Evolutionary conservation across 2,888 invertebrate genomes (phyloP), one percentile per base, ranked within the genome.

Genomic region (Lycocerus yunnanus): DNA sequence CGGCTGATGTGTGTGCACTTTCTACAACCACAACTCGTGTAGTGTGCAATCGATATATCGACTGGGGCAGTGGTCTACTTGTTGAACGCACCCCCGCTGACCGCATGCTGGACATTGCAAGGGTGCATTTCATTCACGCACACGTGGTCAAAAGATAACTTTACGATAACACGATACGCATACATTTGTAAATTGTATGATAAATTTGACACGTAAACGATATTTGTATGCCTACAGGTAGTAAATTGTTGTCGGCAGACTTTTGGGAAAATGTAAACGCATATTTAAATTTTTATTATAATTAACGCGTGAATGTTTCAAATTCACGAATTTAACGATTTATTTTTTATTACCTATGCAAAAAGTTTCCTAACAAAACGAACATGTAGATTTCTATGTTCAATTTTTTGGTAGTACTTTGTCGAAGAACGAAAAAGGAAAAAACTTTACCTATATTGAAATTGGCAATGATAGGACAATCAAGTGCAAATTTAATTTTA

Each of bases 11-110:
- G 80, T 78, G 80, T 81, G 80, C 80, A 81, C 80, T 82, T 80
- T 81, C 80, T 78, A 80, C 80, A 78, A 80, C 80, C 81, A 79
- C 81, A 82, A 82, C 80, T 81, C 79, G 81, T 77, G 75, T 76
- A 76, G 80, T 79, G 82, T 80, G 81, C 80, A 85, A 85, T 86
- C 86, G 85, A 86, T 86, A 86, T 86, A 86, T 86, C 85, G 86
- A 86, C 84, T 84, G 83, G 83, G 84, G 82, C 83, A 84, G 83
- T 85, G 85, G 84, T 86, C 86, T 86, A 86, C 86, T 86, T 86
- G 86, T 86, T 86, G 86, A 86, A 83, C 84, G 83, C 78, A 75
- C 82, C 81, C 81, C 79, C 79, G 78, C 81, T 79, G 81, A 80
- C 82, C 81, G 80, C 80, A 80, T 78, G 81, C 81, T 81, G 78